phyloP scores from a whole-genome alignment of 2,113 vertebrate genomes.

The Diphyllodes magnificus region DNA sequence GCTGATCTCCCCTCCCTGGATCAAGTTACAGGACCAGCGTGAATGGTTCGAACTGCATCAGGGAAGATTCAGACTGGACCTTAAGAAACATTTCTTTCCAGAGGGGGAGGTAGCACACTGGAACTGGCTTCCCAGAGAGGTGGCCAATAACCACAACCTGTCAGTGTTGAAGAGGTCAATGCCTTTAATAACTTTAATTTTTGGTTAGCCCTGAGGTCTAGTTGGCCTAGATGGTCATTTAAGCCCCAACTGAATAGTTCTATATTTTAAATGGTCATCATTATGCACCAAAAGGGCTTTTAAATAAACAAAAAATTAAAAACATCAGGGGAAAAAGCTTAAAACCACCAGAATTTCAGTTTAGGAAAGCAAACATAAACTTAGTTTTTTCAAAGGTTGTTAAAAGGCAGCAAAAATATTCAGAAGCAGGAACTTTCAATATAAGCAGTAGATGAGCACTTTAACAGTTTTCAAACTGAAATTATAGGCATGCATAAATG shows the following conservation, averaged over 20 bases:
- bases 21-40: fast-evolving
- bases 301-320: not conserved
- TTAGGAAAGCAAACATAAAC: not conserved
- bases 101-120: not conserved
- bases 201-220: not conserved
- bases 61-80: not conserved
- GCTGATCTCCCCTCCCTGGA: not conserved
- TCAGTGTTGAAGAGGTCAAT: not conserved
- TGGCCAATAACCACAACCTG: fast-evolving
- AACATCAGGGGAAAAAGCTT: not conserved
- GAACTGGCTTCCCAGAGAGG: not conserved
- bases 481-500: not conserved
- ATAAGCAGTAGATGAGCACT: not conserved
- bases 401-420: not conserved
- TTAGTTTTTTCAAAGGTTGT: not conserved
- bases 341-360: not conserved
- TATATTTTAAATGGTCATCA: not conserved
- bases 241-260: not conserved
- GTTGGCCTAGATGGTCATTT: not conserved
- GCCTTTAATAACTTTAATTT: not conserved
- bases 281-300: not conserved
- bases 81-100: not conserved
- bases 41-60: not conserved
- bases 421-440: not conserved
- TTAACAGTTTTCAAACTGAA: not conserved